A percentile compares a stretch with the other conserved stretches of the same genome.
Conservation (phyloP, 2,888 invertebrate genomes). For the Synergus japonicus region DNA sequence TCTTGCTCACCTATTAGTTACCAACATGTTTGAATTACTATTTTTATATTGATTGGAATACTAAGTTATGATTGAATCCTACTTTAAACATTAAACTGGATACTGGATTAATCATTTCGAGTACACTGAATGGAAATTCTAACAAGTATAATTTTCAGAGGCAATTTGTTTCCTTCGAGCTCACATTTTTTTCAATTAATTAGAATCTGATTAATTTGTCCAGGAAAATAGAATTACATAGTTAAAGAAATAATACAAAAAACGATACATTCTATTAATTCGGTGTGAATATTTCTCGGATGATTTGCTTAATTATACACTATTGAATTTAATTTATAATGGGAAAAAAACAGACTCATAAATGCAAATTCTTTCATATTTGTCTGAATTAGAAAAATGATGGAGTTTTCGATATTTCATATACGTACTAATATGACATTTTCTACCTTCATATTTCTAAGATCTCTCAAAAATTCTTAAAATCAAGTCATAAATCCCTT, state of each 20-base stretch:
- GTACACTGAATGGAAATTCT: background rate
- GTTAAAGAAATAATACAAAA: background rate
- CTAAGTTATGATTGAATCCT: background rate
- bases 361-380: background rate
- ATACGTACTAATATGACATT: background rate
- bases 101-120: background rate
- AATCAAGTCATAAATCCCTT: background rate
- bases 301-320: too few species aligned
- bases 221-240: background rate
- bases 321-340: too few species aligned
- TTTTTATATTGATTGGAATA: background rate
- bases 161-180: background rate
- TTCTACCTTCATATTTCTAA: background rate
- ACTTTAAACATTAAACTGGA: background rate
- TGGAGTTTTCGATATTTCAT: too few species aligned
- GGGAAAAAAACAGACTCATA: too few species aligned
- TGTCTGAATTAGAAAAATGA: too few species aligned
- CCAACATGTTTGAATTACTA: background rate
- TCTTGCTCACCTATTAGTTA: background rate
- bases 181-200: background rate
- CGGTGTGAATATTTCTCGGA: background rate
- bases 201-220: background rate
- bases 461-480: background rate
- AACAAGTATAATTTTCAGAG: background rate
- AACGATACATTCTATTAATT: background rate